These are phyloP conservation scores for Aphidius gifuensis DNA, from an alignment of 1,140 invertebrate species.

Conservation along the genomic window DNA sequence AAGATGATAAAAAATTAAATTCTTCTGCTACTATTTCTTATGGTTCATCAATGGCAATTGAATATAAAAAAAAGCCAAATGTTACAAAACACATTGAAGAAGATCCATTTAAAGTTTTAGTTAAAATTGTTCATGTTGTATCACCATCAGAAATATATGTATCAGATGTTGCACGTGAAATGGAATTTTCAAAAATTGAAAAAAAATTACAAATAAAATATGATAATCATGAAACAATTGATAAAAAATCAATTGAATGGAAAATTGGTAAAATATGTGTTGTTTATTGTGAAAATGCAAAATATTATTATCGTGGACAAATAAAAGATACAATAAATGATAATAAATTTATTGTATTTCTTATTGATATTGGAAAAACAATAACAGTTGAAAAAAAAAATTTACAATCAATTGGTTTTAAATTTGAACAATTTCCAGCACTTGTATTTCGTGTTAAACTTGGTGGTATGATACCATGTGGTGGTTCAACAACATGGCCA, in stretches of 20 bases:
- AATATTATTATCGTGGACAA: conserved; percentile 55
- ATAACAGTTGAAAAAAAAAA: conserved; percentile 46
- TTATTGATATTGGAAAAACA: conserved; percentile 55
- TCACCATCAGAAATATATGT: conserved; percentile 59
- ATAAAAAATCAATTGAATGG: conserved; percentile 38
- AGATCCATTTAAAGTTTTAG: conserved; percentile 54
- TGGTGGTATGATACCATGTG: conserved; percentile 56
- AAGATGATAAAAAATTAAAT: conserved; percentile 6
- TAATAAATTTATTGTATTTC: conserved; percentile 48
- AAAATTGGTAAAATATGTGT: conserved; percentile 51
- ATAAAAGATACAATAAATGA: conserved; percentile 47
- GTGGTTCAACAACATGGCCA: conserved; percentile 55
- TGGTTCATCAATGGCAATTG: too few species aligned
- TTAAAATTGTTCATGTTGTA: conserved; percentile 49
- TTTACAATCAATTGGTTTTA: conserved; percentile 45
- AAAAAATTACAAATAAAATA: conserved; percentile 56
- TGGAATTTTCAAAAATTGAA: conserved; percentile 45
- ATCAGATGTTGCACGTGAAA: conserved; percentile 44
- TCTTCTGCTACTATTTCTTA: conserved; percentile 11
- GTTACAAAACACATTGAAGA: conserved; percentile 37
- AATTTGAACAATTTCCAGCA: conserved; percentile 49
- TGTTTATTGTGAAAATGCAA: conserved; percentile 48
- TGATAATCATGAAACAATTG: conserved; percentile 19
- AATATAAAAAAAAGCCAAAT: too few species aligned
- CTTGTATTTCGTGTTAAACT: conserved; percentile 59